These are phyloP conservation scores for Nautilus pompilius DNA, from an alignment of 1,140 invertebrate species.

Conservation along the genomic window DNA sequence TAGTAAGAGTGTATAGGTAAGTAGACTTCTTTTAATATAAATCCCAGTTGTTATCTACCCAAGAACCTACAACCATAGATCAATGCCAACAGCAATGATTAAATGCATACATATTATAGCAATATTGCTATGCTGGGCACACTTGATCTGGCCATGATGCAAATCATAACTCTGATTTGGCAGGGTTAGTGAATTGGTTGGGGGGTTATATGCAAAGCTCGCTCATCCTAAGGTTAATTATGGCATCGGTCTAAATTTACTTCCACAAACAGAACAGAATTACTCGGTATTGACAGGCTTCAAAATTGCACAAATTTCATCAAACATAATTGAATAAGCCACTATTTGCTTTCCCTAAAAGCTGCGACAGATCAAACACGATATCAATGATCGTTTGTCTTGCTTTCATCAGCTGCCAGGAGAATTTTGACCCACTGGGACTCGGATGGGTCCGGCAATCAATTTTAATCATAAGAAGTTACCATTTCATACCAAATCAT, in stretches of 20 bases:
- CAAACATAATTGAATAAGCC: slow-evolving; percentile 42
- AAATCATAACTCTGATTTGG: no score
- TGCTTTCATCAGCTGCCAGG: slow-evolving; percentile 14
- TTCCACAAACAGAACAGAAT: slow-evolving; percentile 35
- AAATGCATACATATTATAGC: no score
- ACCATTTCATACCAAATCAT: slow-evolving; percentile 23
- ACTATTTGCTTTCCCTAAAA: slow-evolving; percentile 23
- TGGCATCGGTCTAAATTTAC: slow-evolving; percentile 30
- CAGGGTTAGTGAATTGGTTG: no score
- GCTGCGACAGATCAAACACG: slow-evolving; percentile 27
- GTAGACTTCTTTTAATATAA: no score
- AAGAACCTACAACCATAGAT: no score
- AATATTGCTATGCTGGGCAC: no score
- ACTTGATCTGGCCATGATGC: no score
- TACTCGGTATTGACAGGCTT: slow-evolving; percentile 29
- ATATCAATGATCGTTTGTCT: slow-evolving; percentile 24
- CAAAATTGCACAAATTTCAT: slow-evolving; percentile 44
- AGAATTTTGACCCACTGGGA: slow-evolving; percentile 13
- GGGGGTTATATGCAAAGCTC: no score
- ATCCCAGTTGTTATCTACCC: no score
- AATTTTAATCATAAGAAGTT: slow-evolving; percentile 29
- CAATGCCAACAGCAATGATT: no score
- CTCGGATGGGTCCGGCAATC: slow-evolving; percentile 20
- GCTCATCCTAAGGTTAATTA: slow-evolving; percentile 28
- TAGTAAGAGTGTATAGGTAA: no score